Evolutionary conservation across 2,888 invertebrate species (phyloP).

Genomic region (Dicroscelio sp.): DNA sequence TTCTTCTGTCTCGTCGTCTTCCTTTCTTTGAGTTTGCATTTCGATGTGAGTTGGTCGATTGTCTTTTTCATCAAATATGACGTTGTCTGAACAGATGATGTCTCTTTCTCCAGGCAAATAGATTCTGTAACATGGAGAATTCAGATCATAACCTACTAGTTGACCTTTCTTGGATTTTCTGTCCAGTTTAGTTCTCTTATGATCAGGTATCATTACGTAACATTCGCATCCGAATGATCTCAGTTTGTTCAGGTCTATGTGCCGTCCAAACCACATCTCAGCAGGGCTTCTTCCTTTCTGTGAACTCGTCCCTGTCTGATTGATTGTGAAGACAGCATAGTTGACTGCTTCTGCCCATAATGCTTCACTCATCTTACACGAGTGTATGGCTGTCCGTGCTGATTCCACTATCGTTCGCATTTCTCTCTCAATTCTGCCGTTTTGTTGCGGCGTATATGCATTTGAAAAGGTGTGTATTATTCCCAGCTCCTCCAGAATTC

Average conservation of each 20-base stretch:
- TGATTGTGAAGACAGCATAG: not conserved
- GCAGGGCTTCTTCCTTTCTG: not conserved
- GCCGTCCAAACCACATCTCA: not conserved
- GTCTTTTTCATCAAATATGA: slow-evolving; percentile 69
- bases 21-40: not conserved
- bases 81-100: slow-evolving; percentile 78
- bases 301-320: not conserved
- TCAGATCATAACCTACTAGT: slow-evolving; percentile 79
- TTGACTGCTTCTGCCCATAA: not conserved
- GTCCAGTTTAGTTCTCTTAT: slow-evolving; percentile 16
- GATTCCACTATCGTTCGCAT: not conserved
- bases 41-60: not conserved
- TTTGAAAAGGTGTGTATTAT: not conserved
- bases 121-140: slow-evolving; percentile 79
- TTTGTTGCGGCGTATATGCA: not conserved
- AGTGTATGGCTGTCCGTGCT: not conserved
- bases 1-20: slow-evolving; percentile 35
- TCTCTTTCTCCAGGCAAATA: slow-evolving; percentile 70
- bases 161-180: slow-evolving; percentile 68
- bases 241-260: not conserved
- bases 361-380: not conserved
- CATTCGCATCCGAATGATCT: not conserved
- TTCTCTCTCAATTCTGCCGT: not conserved
- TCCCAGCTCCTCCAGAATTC: not conserved
- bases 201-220: not conserved